Base-by-base conservation (phyloP, 2,113 vertebrate genomes). In the Excalfactoria chinensis region DNA sequence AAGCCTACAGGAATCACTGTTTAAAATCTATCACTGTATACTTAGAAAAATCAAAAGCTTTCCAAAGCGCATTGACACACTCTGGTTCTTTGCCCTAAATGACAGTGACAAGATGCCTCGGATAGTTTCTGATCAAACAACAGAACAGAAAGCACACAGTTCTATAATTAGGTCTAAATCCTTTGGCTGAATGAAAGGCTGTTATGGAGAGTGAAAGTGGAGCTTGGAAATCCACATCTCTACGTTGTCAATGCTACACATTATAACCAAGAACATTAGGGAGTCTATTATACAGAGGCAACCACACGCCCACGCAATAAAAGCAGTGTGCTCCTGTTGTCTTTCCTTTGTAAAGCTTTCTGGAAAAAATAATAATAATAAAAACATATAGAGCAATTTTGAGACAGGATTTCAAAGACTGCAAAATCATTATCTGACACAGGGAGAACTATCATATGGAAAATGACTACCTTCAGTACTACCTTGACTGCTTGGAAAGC, bases 311-410 rank as follows among this genome's bases (percentile, higher is more conserved):
- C 74, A 93, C 86, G 67, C 89, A 73, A 49, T 74, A 90, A 88
- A 86, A 92, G 88, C 8, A 1, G 71, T 62, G 76, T 32, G 44
- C 51, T 83, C 5, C 34, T 96, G 85, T 95, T 92, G 89, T 95
- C 94, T 86, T 95, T 86, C 71, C 70, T 97, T 94, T 93, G 89
- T 86, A 86, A 95, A 90, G 91, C 72, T 95, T 91, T 93, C 72
- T 89, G 78, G 89, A 86, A 26, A 93, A 94, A 83, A 89, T 53
- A 40, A 87, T 91, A 88, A 94, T 94, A 90, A 97, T 82, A 84
- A 88, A 89, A 95, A 97, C 83, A 96, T 66, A 89, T 51, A 74
- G 46, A 78, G 63, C 84, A 89, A 93, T 58, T 28, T 44, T 23
- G 30, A 82, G 79, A 93, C 77, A 62, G 74, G 59, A 68, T 94